Conservation (phyloP, 2,888 invertebrate genomes). For the Eristalis tenax region DNA sequence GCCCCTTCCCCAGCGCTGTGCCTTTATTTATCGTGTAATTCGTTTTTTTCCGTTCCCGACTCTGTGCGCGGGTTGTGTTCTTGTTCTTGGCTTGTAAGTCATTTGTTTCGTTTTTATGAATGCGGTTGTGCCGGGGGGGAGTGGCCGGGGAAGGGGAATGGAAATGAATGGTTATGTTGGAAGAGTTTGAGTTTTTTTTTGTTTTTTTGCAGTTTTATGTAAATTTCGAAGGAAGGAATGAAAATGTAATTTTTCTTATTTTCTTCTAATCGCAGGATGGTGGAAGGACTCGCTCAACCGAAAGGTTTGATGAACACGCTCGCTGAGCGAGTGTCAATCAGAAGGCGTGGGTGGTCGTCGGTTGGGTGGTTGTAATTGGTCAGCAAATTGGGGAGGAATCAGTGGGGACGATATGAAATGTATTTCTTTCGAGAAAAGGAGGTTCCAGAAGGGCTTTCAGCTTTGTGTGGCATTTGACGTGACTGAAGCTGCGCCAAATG, state of each 20-base stretch:
- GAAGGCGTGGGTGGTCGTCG: not conserved
- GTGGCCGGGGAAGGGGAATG: not conserved
- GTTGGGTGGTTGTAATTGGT: not conserved
- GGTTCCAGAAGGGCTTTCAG: too few species aligned
- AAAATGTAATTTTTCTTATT: constrained; percentile 1
- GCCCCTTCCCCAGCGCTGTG: not conserved
- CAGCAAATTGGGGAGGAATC: not conserved
- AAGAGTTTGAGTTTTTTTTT: not conserved
- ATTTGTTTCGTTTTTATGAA: constrained; percentile 57
- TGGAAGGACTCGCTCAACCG: not conserved
- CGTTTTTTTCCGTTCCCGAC: constrained; percentile 42
- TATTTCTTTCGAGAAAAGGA: too few species aligned
- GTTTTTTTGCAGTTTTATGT: constrained; percentile 2
- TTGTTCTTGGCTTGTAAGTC: constrained; percentile 57
- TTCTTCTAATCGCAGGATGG: not conserved
- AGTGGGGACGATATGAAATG: too few species aligned
- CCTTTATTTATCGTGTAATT: constrained; percentile 70
- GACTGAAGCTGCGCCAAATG: too few species aligned
- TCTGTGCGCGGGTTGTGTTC: constrained; percentile 32
- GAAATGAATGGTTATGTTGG: constrained; percentile 6
- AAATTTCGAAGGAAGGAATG: constrained; percentile 2
- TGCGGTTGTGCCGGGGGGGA: not conserved
- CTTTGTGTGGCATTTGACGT: too few species aligned
- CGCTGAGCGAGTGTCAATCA: not conserved
- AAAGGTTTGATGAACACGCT: not conserved